A percentile compares a stretch with the other conserved stretches of the same genome.
These are phyloP conservation scores for Otis tarda DNA, from an alignment of 2,113 vertebrate genomes.

Conservation along the genomic window DNA sequence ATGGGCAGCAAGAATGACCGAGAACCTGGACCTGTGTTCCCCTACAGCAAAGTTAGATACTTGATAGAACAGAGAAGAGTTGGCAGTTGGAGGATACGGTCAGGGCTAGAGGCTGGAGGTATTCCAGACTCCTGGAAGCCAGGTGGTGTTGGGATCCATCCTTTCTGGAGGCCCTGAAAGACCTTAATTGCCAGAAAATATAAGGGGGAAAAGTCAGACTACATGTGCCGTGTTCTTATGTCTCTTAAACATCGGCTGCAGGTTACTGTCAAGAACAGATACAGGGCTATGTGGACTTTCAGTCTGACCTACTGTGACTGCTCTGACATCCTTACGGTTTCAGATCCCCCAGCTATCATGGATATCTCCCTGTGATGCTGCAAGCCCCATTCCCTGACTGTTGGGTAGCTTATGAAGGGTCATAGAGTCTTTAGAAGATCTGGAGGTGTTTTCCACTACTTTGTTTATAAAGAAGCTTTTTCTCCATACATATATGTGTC, in stretches of 20 bases:
- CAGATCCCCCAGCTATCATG: not conserved
- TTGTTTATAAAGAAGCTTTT: not conserved
- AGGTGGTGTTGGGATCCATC: not conserved
- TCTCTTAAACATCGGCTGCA: not conserved
- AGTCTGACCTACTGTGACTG: not conserved
- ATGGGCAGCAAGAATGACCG: not conserved
- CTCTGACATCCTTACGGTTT: not conserved
- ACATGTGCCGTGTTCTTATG: not conserved
- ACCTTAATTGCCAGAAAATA: not conserved
- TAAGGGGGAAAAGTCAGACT: not conserved
- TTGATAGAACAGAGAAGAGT: not conserved
- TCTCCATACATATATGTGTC: not conserved
- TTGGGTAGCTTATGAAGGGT: not conserved
- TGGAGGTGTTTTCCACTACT: not conserved
- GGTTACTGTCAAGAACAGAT: not conserved
- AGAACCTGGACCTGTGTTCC: not conserved
- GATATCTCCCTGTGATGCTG: not conserved
- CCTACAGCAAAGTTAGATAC: not conserved
- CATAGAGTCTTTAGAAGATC: not conserved
- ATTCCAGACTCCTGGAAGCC: not conserved
- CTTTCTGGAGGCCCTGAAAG: not conserved
- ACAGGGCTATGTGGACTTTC: not conserved
- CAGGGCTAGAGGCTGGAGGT: not conserved
- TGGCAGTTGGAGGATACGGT: not conserved
- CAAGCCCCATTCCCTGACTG: not conserved